These are phyloP conservation scores for Apodemus agrarius DNA, from an alignment of 2,797 vertebrate species.

Conservation along the genomic window DNA sequence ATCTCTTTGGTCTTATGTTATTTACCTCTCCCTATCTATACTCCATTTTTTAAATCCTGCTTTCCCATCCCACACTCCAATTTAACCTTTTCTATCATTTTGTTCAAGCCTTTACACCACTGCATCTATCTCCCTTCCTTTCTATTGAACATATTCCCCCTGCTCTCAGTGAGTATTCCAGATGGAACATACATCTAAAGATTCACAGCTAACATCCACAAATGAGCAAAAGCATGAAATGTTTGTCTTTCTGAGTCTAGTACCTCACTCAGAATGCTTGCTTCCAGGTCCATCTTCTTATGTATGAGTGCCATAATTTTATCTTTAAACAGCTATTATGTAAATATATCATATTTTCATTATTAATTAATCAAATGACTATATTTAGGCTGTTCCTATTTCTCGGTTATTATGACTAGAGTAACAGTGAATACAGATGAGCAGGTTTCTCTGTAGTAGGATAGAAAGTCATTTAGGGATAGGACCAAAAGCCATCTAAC, in stretches of 20 bases:
- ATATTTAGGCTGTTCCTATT: neutral
- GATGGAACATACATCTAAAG: neutral
- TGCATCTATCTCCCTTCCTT: neutral
- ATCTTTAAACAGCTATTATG: neutral
- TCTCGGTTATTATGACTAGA: neutral
- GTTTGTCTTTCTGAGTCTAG: neutral
- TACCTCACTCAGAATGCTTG: neutral
- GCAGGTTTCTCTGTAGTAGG: neutral
- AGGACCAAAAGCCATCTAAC: neutral
- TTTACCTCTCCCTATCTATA: neutral
- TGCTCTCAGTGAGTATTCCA: neutral
- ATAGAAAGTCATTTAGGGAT: neutral
- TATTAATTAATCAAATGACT: neutral
- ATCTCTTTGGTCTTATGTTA: neutral
- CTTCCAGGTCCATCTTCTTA: neutral
- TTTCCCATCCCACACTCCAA: neutral
- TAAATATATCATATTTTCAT: neutral
- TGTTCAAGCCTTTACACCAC: neutral
- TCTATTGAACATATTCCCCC: neutral
- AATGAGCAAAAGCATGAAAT: neutral
- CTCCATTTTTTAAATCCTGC: neutral
- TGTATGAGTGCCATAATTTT: neutral
- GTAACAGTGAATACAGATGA: neutral
- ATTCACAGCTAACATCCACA: neutral
- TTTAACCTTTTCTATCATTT: neutral